Conservation (phyloP, 2,888 invertebrate species). For the Drosophila meridionalis region DNA sequence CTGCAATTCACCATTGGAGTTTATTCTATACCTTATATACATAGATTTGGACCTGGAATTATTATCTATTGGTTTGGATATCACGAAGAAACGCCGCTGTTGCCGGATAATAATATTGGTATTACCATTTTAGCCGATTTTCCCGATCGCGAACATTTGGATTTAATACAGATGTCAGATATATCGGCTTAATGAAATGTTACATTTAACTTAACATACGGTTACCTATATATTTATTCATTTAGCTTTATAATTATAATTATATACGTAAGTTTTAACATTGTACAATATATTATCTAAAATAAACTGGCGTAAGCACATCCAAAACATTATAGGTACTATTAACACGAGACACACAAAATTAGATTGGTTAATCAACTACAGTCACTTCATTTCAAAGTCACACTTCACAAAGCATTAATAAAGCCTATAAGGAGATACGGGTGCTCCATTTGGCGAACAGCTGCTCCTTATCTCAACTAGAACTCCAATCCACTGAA, state of each 20-base stretch:
- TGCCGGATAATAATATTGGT: constrained; percentile 88
- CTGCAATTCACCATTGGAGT: background rate
- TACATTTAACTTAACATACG: background rate
- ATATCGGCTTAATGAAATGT: background rate
- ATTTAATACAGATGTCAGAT: constrained; percentile 69
- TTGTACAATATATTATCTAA: constrained; percentile 18
- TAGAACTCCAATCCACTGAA: too few species aligned
- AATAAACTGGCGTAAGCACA: too few species aligned
- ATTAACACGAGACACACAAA: too few species aligned
- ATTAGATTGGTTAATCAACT: too few species aligned
- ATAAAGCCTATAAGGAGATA: too few species aligned
- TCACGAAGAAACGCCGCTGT: constrained; percentile 87
- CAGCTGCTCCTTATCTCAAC: too few species aligned
- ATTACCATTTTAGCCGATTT: constrained; percentile 87
- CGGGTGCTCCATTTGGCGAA: too few species aligned
- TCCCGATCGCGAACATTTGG: constrained; percentile 86
- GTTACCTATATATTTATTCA: constrained; percentile 28
- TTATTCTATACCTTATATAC: constrained; percentile 3
- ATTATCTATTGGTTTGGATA: constrained; percentile 99
- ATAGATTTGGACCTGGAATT: constrained; percentile 95
- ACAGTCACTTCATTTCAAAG: too few species aligned
- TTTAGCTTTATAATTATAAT: constrained; percentile 52
- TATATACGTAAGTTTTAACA: constrained; percentile 29
- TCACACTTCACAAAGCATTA: too few species aligned
- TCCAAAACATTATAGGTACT: too few species aligned